A percentile compares a stretch with the other conserved stretches of the same genome.
Conservation (phyloP, 1,140 invertebrate genomes). For the Bombus ignitus region DNA sequence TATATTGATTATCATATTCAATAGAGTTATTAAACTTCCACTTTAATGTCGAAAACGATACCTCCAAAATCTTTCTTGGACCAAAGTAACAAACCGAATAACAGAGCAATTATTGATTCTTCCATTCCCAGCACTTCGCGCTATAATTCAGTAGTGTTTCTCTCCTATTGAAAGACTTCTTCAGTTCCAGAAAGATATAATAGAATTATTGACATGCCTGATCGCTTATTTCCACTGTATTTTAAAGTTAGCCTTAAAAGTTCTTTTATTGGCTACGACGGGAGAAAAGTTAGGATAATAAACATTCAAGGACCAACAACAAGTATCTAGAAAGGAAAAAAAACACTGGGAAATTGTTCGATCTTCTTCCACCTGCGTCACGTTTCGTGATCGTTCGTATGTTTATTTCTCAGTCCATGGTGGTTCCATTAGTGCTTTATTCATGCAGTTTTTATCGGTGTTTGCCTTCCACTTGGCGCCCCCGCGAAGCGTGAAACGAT, state of each 20-base stretch:
- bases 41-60: neutral
- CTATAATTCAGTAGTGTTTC: neutral
- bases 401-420: conserved; percentile 62
- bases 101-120: neutral
- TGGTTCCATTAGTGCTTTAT: conserved; percentile 71
- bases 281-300: too few relatives aligned
- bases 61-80: neutral
- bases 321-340: neutral
- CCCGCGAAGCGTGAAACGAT: conserved; percentile 75
- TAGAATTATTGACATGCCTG: neutral
- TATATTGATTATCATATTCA: neutral
- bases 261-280: too few relatives aligned
- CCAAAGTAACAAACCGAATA: neutral
- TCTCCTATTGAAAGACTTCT: neutral
- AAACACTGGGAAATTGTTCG: conserved; percentile 16
- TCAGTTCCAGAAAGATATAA: neutral
- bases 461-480: conserved; percentile 76
- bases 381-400: neutral
- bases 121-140: too few relatives aligned
- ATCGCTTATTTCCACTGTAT: neutral
- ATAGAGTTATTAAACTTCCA: neutral
- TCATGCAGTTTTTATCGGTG: conserved; percentile 76
- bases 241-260: neutral
- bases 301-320: too few relatives aligned
- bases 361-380: conserved; percentile 42